Evolutionary conservation across 2,113 vertebrate genomes (phyloP).

Genomic region (Perca flavescens): DNA sequence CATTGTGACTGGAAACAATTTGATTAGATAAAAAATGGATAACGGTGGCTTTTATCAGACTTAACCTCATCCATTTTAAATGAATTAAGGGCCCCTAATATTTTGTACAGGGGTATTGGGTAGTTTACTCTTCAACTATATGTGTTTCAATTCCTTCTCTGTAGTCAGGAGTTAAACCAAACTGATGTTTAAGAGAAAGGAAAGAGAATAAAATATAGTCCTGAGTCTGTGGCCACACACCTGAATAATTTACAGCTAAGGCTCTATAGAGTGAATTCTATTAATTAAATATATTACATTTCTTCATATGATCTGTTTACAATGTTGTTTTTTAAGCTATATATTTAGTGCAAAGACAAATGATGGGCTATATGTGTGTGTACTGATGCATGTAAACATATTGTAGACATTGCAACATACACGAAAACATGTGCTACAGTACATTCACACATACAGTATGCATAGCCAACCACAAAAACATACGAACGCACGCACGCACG

Average conservation of each 20-base stretch:
- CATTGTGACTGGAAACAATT: not conserved
- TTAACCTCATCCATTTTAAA: not conserved
- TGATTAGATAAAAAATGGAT: not conserved
- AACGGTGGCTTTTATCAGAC: not conserved
- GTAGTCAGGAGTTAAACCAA: not conserved
- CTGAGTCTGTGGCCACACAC: too few relatives aligned
- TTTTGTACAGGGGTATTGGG: not conserved
- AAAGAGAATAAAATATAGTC: too few relatives aligned
- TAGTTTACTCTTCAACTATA: not conserved
- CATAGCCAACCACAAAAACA: not conserved
- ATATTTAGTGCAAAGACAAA: not conserved
- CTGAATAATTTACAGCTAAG: too few relatives aligned
- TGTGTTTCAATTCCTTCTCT: not conserved
- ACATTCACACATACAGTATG: not conserved
- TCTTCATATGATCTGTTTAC: too few relatives aligned
- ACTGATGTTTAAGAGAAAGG: not conserved
- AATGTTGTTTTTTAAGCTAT: too few relatives aligned
- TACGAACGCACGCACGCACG: not conserved
- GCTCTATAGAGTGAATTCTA: too few relatives aligned
- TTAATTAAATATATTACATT: too few relatives aligned
- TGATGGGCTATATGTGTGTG: not conserved
- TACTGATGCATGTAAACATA: slow-evolving; percentile 1
- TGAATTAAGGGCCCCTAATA: not conserved
- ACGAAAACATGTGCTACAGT: not conserved
- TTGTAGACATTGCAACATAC: not conserved